Percentiles rank a stretch among this genome's conserved stretches.
Conservation (phyloP, 1,140 invertebrate species). For the Ceratina calcarata region DNA sequence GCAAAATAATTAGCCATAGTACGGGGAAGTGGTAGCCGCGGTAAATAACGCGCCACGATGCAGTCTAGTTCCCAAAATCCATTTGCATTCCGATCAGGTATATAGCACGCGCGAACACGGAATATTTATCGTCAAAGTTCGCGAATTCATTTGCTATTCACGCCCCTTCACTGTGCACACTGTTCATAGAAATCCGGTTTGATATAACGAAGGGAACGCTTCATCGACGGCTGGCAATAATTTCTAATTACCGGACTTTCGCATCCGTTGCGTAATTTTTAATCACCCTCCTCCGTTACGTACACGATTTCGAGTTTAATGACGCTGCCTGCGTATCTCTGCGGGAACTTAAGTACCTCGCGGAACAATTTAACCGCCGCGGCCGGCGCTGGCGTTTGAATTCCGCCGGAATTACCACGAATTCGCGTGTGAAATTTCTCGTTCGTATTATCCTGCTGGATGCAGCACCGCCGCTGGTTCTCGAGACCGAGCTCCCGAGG, state of each 20-base stretch:
- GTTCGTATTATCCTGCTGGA: constrained; percentile 49
- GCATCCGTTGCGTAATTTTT: background rate
- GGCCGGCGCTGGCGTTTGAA: constrained; percentile 41
- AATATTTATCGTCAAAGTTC: constrained; percentile 31
- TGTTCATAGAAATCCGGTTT: constrained; percentile 32
- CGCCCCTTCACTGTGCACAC: constrained; percentile 11
- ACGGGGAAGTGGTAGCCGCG: no score
- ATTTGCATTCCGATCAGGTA: constrained; percentile 33
- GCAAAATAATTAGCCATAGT: background rate
- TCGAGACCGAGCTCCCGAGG: constrained; percentile 24
- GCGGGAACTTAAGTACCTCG: constrained; percentile 35
- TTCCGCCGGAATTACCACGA: constrained; percentile 56
- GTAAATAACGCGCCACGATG: background rate
- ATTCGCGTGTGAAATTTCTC: constrained; percentile 60
- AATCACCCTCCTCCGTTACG: constrained; percentile 34
- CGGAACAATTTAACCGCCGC: constrained; percentile 55
- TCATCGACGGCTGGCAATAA: no score
- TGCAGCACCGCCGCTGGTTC: constrained; percentile 26
- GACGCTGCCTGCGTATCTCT: background rate
- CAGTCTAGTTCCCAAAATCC: constrained; percentile 25
- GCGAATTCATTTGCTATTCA: constrained; percentile 35
- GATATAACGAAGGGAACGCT: no score
- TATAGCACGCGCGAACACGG: constrained; percentile 20
- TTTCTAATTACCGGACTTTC: background rate
- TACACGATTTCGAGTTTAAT: constrained; percentile 53